Base-by-base conservation (phyloP, 2,888 invertebrate species). In the Sturmia bella region DNA sequence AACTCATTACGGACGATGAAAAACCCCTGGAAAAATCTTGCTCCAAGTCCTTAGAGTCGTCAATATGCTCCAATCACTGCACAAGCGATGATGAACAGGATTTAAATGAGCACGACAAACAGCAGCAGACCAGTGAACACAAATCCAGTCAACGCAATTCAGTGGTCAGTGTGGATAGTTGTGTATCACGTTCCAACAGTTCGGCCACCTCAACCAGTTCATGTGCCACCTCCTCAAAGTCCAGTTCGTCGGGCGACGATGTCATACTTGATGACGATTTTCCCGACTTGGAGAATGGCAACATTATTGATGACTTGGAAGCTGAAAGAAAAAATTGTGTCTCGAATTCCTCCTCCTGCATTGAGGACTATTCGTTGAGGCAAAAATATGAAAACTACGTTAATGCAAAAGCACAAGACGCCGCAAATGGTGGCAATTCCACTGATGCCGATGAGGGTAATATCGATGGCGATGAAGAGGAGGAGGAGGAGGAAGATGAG, bases 301-400 rank as follows among this genome's bases (percentile, higher is more conserved):
- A 91, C 80, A 85, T 85, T 32, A 86, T 86, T 9, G 87, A 86
- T 69, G 86, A 86, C 57, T 84, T 84, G 48, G 85, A 85, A 50
- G 84, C 81, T 15, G 82, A 83, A 43, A 85, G 86, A 39, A 86
- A 87, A 37, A 84, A 85, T 81, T 85, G 86, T 61, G 52, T 86
- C 27, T 87, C 88, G 54, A 87, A 89, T 72, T 88, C 90, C 6
- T 89, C 89, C 43, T 89, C 88, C 54, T 89, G 88, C 52, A 89
- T 89, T 19, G 90, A 89, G 69, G 90, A 91, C 39, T 91, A 90
- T 79, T 90, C 90, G 54, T 73, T 91, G 76, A 87, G 89, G 56
- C 90, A 91, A 73, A 90, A 91, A 82, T 86, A 91, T 50, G 88
- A 91, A 41, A 91, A 90, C 75, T 89, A 89, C 69, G 90, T 90